Base-by-base conservation (phyloP, 2,888 invertebrate genomes). In the Andrena minutula region DNA sequence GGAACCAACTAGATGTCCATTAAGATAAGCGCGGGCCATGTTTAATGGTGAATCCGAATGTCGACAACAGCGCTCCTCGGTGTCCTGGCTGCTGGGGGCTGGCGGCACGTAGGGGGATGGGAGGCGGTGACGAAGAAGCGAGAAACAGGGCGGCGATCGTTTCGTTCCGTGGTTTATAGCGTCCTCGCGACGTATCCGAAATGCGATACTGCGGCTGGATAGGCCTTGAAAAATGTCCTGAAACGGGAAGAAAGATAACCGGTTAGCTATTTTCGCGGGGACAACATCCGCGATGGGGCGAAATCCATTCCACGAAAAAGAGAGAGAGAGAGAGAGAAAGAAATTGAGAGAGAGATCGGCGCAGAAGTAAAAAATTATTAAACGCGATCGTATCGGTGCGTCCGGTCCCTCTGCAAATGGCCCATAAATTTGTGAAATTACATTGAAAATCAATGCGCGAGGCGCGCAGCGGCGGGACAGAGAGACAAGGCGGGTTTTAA, bases 11-110 rank as follows among this genome's bases (percentile, higher is more conserved):
- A 89, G 91, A 91, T 91, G 88, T 86, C 91, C 89, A 91, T 91
- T 91, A 90, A 91, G 91, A 91, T 91, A 91, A 82, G 79, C 77
- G 84, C 66, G 35, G 77, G 81, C 83, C 89, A 85, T 90, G 90
- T 91, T 91, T 90, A 91, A 91, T 85, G 88, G 89, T 83, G 85
- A 91, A 87, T 91, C 89, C 89, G 82, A 90, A 91, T 88, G 89
- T 91, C 89, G 85, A 75, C 87, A 71, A 88, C 84, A 77, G 71
- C 61, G 76, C 73, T 66, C 60, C 69, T 8, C 23, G 32, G 53
- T 63, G 32, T 60, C 73, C 63, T 49, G 75, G 60, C 30, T 49
- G 2, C 49, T 20, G 75, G 81, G 65, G 70, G 64, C 10, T 73
- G 80, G 30, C 58, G 30, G 32, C 61, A 61, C 56, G 69, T 20